Percentiles rank a stretch among this genome's conserved stretches.
These are phyloP conservation scores for Nemurella pictetii DNA, from an alignment of 2,888 invertebrate species.

Conservation along the genomic window DNA sequence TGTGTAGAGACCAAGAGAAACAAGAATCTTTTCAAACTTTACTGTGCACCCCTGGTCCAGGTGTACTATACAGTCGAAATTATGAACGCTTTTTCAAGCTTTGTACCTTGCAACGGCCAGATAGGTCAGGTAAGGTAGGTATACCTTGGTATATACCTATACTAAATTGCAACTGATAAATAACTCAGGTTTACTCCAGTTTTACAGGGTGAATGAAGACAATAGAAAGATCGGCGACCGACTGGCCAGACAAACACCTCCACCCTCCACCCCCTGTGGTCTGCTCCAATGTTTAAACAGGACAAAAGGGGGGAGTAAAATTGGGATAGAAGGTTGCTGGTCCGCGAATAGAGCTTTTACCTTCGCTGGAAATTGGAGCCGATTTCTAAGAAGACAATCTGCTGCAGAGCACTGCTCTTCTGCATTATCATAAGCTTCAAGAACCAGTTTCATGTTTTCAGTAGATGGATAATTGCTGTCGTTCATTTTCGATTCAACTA, in stretches of 20 bases:
- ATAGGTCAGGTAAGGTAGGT: neutral
- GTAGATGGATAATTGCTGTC: neutral
- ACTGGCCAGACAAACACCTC: neutral
- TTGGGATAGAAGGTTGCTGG: neutral
- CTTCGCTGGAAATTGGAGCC: constrained; percentile 2
- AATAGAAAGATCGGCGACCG: neutral
- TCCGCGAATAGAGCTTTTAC: neutral
- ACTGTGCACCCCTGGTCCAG: neutral
- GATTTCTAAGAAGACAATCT: constrained; percentile 1
- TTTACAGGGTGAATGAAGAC: neutral
- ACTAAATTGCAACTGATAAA: neutral
- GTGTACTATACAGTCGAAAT: neutral
- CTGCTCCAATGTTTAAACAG: neutral
- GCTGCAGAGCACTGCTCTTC: neutral
- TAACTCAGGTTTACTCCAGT: neutral
- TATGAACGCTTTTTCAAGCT: neutral
- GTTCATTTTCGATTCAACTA: neutral
- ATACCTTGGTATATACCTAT: neutral
- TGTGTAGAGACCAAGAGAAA: neutral
- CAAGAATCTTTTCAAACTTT: neutral
- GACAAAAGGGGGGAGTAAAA: neutral
- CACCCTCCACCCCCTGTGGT: neutral
- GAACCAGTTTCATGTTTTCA: constrained; percentile 6
- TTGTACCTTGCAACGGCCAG: neutral
- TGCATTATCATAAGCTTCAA: neutral